Conservation (phyloP, 2,113 vertebrate species). For the Lophius piscatorius region DNA sequence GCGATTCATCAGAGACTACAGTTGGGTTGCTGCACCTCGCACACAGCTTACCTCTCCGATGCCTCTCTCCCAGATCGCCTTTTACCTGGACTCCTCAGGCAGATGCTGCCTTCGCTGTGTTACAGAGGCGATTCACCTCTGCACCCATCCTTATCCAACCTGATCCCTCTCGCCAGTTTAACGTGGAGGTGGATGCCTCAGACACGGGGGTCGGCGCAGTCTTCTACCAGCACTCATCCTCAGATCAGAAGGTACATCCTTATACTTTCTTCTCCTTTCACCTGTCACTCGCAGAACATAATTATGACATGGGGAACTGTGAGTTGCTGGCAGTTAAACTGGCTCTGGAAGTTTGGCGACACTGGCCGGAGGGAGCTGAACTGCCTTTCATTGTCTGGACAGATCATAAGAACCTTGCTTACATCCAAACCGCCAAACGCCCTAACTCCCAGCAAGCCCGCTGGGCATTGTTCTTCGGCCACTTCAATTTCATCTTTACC, state of each 20-base stretch:
- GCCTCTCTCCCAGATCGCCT: not conserved
- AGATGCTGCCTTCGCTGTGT: not conserved
- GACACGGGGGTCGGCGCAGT: not conserved
- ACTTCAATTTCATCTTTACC: not conserved
- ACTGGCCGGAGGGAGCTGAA: not conserved
- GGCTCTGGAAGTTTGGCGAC: not conserved
- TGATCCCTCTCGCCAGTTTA: no score
- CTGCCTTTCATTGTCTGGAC: not conserved
- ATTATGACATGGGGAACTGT: not conserved
- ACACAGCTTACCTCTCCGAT: not conserved
- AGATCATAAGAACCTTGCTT: not conserved
- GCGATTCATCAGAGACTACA: not conserved
- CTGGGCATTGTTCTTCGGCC: not conserved
- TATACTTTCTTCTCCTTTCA: not conserved
- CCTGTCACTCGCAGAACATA: not conserved
- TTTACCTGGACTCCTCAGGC: not conserved
- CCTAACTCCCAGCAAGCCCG: not conserved
- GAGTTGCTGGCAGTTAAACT: not conserved
- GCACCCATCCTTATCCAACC: not conserved
- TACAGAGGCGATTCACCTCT: not conserved
- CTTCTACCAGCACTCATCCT: not conserved
- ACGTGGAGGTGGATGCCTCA: not conserved
- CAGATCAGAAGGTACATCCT: not conserved
- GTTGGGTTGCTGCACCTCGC: not conserved
- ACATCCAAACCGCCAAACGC: not conserved